Evolutionary conservation across 2,888 invertebrate genomes (phyloP), one percentile per base, ranked within the genome.

Genomic region (Ennomos erosarius): DNA sequence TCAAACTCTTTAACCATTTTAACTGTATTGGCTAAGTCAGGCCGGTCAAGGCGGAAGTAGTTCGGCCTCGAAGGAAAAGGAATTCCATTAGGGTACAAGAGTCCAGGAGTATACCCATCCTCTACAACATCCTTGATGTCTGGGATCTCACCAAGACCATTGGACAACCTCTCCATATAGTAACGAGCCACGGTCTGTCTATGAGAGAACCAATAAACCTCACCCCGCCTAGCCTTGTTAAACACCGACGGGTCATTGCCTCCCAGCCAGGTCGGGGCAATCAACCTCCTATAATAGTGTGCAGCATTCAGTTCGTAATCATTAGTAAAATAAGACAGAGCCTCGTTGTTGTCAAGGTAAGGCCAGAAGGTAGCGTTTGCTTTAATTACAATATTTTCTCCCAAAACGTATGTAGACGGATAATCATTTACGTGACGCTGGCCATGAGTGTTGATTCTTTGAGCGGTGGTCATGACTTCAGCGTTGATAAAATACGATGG

Each of bases 401-500:
- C 93, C 59, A 96, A 94, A n/a, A 94, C 92, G 71, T 94, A 93
- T 4, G 93, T 84, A 52, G 93, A 87, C 16, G 91, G 76, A n/a
- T 88, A 91, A 57, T 71, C 88, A 75, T 85, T 92, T 90, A 90
- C 90, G 26, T 26, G 26, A 26, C 26, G 26, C 6, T 26, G 26
- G 26, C 26, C 26, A 26, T 26, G 26, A 6, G 26, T 26, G 70
- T 93, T 94, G 55, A 93, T 79, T 66, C 91, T 62, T 73, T 93
- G 93, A 2, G 93, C 89, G 55, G 91, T 93, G 59, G 93, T 90
- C 69, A 96, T 92, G 13, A 95, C 94, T 71, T 95, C 94, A 12
- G 93, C 89, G 73, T 94, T 94, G 63, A 95, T 94, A 84, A 94
- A 96, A 77, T 93, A 93, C 86, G 94, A 94, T 0, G 96, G 96